These are phyloP conservation scores for Metacarcinus magister DNA, from an alignment of 2,888 invertebrate species.

Conservation along the genomic window DNA sequence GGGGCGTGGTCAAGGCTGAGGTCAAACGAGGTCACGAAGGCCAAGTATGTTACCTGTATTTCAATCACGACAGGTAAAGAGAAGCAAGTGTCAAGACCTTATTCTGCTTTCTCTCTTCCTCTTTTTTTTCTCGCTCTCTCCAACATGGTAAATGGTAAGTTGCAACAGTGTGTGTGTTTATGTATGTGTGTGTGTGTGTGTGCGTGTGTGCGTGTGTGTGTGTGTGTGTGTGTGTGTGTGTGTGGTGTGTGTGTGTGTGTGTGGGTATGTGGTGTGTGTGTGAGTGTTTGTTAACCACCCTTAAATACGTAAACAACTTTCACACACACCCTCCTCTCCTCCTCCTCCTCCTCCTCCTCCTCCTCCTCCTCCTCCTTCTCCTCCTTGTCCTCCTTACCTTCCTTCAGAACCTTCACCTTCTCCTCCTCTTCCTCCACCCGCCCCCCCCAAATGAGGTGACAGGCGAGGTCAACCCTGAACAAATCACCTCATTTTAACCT, in stretches of 20 bases:
- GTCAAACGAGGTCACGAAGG: not conserved
- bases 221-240: slow-evolving; percentile 39
- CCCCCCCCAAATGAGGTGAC: not conserved
- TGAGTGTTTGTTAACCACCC: not conserved
- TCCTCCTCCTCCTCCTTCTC: slow-evolving; percentile 23
- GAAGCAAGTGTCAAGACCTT: not conserved
- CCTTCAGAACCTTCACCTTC: not conserved
- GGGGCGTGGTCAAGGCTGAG: not conserved
- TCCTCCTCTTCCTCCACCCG: not conserved
- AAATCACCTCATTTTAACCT: too few relatives aligned
- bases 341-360: slow-evolving; percentile 39
- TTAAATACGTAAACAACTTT: too few relatives aligned
- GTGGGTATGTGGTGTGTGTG: not conserved
- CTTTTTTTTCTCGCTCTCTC: not conserved
- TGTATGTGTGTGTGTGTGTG: too few relatives aligned
- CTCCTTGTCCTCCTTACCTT: not conserved
- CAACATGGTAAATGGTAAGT: too few relatives aligned
- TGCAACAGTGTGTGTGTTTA: too few relatives aligned
- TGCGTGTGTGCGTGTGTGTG: not conserved
- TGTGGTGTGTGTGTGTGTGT: slow-evolving; percentile 30
- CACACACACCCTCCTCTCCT: not conserved
- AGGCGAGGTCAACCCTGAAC: too few relatives aligned
- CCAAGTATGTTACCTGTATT: too few relatives aligned
- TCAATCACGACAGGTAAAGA: not conserved
- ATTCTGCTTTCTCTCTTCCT: not conserved